Evolutionary conservation across 2,888 invertebrate genomes (phyloP).

Genomic region (Troglohyphantes excavatus): DNA sequence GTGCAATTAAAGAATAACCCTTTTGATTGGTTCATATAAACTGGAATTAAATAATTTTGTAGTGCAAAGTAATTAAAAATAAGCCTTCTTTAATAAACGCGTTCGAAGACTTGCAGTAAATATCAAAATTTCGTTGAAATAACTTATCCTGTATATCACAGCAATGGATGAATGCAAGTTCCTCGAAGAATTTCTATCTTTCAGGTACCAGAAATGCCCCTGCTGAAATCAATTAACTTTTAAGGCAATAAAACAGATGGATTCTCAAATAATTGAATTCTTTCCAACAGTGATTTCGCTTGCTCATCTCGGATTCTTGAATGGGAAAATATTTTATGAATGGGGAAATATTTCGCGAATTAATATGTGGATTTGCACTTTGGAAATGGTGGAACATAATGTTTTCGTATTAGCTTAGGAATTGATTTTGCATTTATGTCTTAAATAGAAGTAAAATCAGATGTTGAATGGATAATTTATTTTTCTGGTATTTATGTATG

Average conservation of each 20-base stretch:
- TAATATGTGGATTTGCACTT: background rate
- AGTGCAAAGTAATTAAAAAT: too few species aligned
- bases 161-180: too few species aligned
- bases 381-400: background rate
- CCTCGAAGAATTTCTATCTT: background rate
- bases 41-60: too few species aligned
- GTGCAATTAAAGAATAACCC: too few species aligned
- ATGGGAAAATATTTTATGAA: background rate
- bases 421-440: background rate
- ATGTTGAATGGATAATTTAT: too few species aligned
- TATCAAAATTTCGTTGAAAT: too few species aligned
- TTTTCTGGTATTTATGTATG: too few species aligned
- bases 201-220: background rate
- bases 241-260: background rate
- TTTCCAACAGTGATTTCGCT: background rate
- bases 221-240: background rate
- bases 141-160: too few species aligned
- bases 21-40: too few species aligned
- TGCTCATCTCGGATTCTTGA: background rate
- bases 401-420: background rate
- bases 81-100: too few species aligned
- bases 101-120: too few species aligned
- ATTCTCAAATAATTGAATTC: background rate
- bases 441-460: too few species aligned
- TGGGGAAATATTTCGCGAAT: background rate